These are phyloP conservation scores for Antheraea yamamai DNA, from an alignment of 2,888 invertebrate species.

Conservation along the genomic window DNA sequence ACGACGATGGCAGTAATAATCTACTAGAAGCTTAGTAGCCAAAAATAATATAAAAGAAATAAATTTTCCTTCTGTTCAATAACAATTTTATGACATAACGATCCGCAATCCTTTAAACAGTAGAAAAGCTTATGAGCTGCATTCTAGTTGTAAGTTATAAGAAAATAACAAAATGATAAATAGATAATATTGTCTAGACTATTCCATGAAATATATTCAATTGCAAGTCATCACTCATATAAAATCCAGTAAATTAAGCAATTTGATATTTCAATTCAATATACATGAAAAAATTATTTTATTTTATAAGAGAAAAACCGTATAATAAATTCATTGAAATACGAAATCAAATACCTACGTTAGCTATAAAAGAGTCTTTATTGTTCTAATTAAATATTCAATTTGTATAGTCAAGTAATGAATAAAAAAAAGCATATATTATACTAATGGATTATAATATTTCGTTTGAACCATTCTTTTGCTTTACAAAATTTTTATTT, in stretches of 20 bases:
- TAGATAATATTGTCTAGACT: no score
- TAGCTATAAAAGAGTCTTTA: neutral
- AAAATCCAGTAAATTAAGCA: neutral
- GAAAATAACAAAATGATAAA: no score
- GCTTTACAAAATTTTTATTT: neutral
- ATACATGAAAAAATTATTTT: neutral
- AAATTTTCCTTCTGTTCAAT: no score
- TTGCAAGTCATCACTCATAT: no score
- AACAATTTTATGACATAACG: no score
- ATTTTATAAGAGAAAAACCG: neutral
- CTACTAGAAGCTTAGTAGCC: no score
- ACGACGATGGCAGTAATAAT: no score
- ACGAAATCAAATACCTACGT: neutral
- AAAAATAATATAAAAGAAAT: no score
- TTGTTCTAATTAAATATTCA: neutral
- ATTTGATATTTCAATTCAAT: neutral
- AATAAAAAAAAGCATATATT: neutral
- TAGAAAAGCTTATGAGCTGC: no score
- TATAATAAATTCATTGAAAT: neutral
- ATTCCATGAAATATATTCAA: no score
- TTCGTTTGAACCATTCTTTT: neutral
- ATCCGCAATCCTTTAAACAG: no score
- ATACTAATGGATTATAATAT: neutral
- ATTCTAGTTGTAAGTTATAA: no score
- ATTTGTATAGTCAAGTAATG: neutral